phyloP scores from a whole-genome alignment of 2,888 invertebrate genomes.

The Aricia artaxerxes region DNA sequence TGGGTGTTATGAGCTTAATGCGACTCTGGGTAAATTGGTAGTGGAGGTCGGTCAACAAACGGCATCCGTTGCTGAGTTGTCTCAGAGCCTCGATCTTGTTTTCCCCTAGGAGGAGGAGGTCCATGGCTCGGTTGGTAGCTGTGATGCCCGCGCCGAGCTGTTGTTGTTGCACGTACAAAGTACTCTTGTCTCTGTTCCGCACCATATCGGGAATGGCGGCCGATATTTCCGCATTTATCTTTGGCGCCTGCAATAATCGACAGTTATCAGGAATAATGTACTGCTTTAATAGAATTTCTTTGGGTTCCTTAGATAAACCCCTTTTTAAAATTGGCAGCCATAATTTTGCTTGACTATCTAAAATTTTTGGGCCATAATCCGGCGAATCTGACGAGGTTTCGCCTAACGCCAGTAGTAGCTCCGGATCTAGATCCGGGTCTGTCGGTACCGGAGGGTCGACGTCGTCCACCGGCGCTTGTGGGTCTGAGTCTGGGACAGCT shows the following conservation, averaged over 20 bases:
- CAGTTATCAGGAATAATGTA: constrained; percentile 19
- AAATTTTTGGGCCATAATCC: background rate
- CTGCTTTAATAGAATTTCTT: constrained; percentile 1
- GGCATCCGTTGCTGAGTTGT: background rate
- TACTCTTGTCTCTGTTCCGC: constrained; percentile 15
- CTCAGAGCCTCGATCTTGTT: background rate
- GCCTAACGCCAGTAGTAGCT: background rate
- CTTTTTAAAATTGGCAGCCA: constrained; percentile 13
- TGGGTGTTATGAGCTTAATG: background rate
- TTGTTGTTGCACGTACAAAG: background rate
- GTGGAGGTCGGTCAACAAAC: constrained; percentile 15
- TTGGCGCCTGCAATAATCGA: background rate
- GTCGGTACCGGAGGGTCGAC: too few relatives aligned
- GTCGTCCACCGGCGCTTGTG: too few relatives aligned
- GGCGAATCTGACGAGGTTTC: background rate
- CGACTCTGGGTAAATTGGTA: constrained; percentile 2
- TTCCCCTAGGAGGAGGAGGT: background rate
- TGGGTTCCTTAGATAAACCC: background rate
- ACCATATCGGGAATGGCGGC: constrained; percentile 9
- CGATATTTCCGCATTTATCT: constrained; percentile 21
- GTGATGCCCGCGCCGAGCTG: constrained; percentile 26
- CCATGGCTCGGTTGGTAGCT: background rate
- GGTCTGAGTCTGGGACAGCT: too few relatives aligned
- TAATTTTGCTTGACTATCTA: background rate
- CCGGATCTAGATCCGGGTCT: background rate